Conservation (phyloP, 2,888 invertebrate species). For the Epiblema foenella region DNA sequence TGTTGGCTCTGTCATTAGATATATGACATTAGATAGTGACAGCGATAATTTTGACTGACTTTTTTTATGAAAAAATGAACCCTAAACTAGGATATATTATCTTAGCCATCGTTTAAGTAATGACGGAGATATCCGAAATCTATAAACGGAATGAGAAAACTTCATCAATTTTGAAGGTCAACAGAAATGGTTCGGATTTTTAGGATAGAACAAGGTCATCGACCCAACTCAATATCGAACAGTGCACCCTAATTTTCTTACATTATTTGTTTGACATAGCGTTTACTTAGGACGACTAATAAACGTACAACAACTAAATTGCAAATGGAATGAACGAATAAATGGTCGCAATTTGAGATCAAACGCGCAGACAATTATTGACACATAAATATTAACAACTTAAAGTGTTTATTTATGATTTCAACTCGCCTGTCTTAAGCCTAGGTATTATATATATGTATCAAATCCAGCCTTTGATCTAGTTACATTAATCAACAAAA, state of each 20-base stretch:
- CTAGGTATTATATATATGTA: too few relatives aligned
- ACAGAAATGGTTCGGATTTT: neutral
- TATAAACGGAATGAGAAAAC: too few relatives aligned
- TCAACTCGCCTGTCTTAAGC: neutral
- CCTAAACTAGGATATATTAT: too few relatives aligned
- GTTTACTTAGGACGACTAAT: slow-evolving; percentile 23
- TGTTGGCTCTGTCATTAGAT: too few relatives aligned
- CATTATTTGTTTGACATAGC: neutral
- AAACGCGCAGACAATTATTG: neutral
- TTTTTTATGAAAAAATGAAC: too few relatives aligned
- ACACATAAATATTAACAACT: neutral
- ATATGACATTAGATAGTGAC: too few relatives aligned
- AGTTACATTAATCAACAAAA: too few relatives aligned
- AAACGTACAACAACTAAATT: neutral
- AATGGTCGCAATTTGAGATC: neutral
- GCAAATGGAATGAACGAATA: neutral
- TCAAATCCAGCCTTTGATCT: neutral
- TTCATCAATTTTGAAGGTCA: neutral
- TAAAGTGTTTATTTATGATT: neutral
- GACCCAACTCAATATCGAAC: neutral
- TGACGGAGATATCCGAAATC: too few relatives aligned
- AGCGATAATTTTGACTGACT: too few relatives aligned
- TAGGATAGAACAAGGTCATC: neutral
- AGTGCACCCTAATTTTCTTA: neutral
- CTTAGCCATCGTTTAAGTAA: too few relatives aligned